These are phyloP conservation scores for Amitus sp. DNA, from an alignment of 2,888 invertebrate species.

Conservation along the genomic window DNA sequence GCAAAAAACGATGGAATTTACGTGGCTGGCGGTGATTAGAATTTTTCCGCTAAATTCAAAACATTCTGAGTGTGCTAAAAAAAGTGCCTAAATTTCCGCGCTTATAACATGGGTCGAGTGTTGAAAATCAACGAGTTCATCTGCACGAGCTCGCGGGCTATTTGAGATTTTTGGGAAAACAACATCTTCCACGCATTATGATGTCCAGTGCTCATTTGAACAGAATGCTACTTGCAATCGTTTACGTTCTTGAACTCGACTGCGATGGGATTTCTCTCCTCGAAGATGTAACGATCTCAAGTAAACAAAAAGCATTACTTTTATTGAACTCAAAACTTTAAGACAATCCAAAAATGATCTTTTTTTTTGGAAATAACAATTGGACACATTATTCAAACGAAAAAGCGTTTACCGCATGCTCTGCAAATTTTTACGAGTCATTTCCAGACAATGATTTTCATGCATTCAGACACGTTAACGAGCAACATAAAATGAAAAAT, in stretches of 20 bases:
- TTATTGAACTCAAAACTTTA: no score
- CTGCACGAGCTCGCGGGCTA: constrained; percentile 77
- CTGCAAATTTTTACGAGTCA: no score
- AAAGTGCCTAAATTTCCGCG: no score
- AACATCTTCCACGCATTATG: constrained; percentile 71
- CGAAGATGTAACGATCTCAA: constrained; percentile 67
- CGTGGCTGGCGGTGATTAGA: constrained; percentile 73
- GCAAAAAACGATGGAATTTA: constrained; percentile 80
- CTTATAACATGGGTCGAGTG: no score
- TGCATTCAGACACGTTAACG: no score
- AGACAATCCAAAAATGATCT: no score
- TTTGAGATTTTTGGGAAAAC: constrained; percentile 69
- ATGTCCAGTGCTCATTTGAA: constrained; percentile 69
- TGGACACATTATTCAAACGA: no score
- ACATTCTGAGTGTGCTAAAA: constrained; percentile 41
- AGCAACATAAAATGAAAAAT: no score
- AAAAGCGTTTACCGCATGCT: no score
- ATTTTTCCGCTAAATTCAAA: background rate
- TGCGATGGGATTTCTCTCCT: constrained; percentile 66
- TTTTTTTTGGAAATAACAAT: no score
- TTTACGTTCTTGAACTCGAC: constrained; percentile 69
- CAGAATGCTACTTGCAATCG: constrained; percentile 69
- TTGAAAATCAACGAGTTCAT: constrained; percentile 70
- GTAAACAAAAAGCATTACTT: constrained; percentile 28
- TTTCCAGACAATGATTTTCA: no score